Conservation (phyloP, 1,140 invertebrate species). For the Ips nitidus region DNA sequence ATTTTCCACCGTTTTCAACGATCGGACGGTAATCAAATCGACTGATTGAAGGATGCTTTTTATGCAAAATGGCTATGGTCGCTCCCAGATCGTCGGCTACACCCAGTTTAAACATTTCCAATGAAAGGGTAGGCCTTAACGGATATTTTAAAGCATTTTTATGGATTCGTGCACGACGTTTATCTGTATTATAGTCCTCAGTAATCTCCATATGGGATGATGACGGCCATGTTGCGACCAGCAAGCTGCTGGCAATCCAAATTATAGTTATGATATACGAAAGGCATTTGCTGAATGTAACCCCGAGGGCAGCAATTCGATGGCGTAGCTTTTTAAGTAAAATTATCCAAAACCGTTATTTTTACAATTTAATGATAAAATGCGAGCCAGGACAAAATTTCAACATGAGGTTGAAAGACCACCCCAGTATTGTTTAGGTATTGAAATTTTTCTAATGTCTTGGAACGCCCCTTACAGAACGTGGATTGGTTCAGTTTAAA, state of each 20-base stretch:
- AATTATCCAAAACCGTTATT: background rate
- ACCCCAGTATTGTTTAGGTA: too few species aligned
- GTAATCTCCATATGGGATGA: slow-evolving; percentile 44
- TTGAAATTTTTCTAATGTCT: too few species aligned
- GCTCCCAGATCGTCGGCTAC: slow-evolving; percentile 35
- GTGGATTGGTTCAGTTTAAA: too few species aligned
- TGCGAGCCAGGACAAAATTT: too few species aligned
- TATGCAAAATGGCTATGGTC: slow-evolving; percentile 32
- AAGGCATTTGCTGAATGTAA: slow-evolving; percentile 35
- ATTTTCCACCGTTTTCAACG: background rate
- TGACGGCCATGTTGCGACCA: slow-evolving; percentile 42
- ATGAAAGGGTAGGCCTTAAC: slow-evolving; percentile 39
- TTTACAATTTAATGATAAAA: too few species aligned
- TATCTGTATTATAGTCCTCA: slow-evolving; percentile 42
- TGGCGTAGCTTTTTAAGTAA: background rate
- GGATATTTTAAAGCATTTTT: slow-evolving; percentile 41
- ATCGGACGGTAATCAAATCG: slow-evolving; percentile 30
- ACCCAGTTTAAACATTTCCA: slow-evolving; percentile 43
- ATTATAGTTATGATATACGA: slow-evolving; percentile 40
- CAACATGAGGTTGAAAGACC: too few species aligned
- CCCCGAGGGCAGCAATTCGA: slow-evolving; percentile 31
- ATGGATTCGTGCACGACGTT: slow-evolving; percentile 43
- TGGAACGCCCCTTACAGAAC: too few species aligned
- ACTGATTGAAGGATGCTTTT: slow-evolving; percentile 34
- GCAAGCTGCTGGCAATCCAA: slow-evolving; percentile 35